Evolutionary conservation across 2,888 invertebrate genomes (phyloP), one percentile per base, ranked within the genome.

Genomic region (Troides aeacus): DNA sequence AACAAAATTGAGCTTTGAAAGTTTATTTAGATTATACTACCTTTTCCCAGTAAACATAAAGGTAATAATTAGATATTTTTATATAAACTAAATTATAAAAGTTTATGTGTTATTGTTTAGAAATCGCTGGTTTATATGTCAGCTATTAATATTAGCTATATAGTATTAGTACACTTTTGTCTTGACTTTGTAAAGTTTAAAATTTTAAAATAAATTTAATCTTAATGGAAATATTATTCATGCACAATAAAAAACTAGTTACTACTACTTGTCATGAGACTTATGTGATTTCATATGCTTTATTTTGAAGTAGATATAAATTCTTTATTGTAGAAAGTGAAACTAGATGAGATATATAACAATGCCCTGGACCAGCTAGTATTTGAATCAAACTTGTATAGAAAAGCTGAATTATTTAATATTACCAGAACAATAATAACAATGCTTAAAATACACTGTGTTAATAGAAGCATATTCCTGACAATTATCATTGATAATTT

Each of bases 311-410:
- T 7, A n/a, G 21, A 21, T 61, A 67, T 58, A 8, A 3, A 30
- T 39, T 62, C 30, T 75, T 64, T 73, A 36, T 86, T 87, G 63
- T 81, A 90, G 90, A 77, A 77, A 64, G 66, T 58, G 2, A 87
- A 81, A 74, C 75, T 83, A 39, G 87, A 89, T 76, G 86, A 89
- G 66, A 73, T 86, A 39, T 87, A 83, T 72, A 76, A 77, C 46
- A 76, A 73, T 46, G 74, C 82, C 12, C 72, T 91, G 39, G 86
- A 90, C 18, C 84, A 90, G 76, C 74, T 89, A 36, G 76, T 78
- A 18, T 74, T 78, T 39, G 92, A 92, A 77, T 79, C 87, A 1
- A 91, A 90, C 75, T 76, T 92, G 68, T 78, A 87, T 68, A 83
- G 87, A 70, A 92, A 91, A 75, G 83, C 80, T 53, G 75, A 75